Evolutionary conservation across 2,888 invertebrate species (phyloP), one percentile per base, ranked within the genome.

Genomic region (Coelinius sp.): DNA sequence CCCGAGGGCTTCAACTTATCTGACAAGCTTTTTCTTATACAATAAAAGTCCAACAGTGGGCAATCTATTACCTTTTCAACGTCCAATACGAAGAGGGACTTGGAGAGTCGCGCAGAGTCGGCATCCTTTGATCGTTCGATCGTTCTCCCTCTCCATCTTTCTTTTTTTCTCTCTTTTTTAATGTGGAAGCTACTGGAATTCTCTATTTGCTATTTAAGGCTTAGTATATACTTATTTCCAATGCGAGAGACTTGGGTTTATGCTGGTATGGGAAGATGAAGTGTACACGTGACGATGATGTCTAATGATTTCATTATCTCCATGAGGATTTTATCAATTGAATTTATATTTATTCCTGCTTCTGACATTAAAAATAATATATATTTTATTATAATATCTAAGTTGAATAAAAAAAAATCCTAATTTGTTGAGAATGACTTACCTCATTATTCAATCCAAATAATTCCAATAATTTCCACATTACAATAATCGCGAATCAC

Each of bases 1-100:
- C n/a, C 20, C 25, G 35, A 25, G 31, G 35, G 8, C 10, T 27
- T 7, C 20, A 17, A n/a, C 53, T 41, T 14, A 52, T 67, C 44
- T 62, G 71, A 71, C 71, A 67, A 63, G 27, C 27, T 71, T 66
- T 52, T 67, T 71, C 79, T 79, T 76, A 68, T 71, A 78, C 77
- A 79, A 83, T 82, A 82, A 83, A 83, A 81, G 82, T 82, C 83
- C 76, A 77, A 78, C 59, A 81, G 76, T 76, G 77, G 76, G 79
- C 81, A 78, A 83, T 83, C 81, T 82, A 82, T 82, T 83, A 80
- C 81, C 75, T 77, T 76, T 75, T 68, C 76, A 76, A 46, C 52
- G 74, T 71, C 46, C 70, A 56, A 72, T 69, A 69, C 64, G 31
- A 74, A 68, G 73, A 79, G 72, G 75, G 74, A 77, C 31, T 62